Conservation (phyloP, 2,888 invertebrate species). For the Taphrorychus bicolor region DNA sequence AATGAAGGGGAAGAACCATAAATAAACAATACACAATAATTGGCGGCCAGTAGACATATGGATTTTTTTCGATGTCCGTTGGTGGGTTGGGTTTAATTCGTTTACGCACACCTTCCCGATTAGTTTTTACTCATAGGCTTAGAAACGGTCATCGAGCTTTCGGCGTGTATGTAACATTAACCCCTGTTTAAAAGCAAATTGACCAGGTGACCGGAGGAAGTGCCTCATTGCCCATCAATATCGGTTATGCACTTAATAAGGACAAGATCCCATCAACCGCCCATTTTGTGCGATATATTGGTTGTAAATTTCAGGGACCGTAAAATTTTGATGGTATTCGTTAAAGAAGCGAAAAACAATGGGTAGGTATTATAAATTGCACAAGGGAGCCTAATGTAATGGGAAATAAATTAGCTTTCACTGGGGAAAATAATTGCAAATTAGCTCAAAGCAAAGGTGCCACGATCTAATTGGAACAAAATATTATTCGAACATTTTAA, state of each 20-base stretch:
- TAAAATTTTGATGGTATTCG: slow-evolving; percentile 30
- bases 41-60: not conserved
- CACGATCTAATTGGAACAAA: not conserved
- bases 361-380: slow-evolving; percentile 19
- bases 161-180: too few relatives aligned
- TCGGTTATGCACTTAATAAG: slow-evolving; percentile 22
- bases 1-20: slow-evolving; percentile 11
- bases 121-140: too few relatives aligned
- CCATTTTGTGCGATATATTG: slow-evolving; percentile 33
- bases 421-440: slow-evolving; percentile 27
- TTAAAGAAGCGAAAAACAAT: slow-evolving; percentile 15
- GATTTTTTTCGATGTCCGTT: not conserved
- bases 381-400: slow-evolving; percentile 17
- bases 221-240: not conserved
- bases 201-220: not conserved
- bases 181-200: not conserved
- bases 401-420: slow-evolving; percentile 30
- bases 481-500: too few relatives aligned
- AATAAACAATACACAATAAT: not conserved
- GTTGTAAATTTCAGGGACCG: slow-evolving; percentile 32
- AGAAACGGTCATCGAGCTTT: too few relatives aligned
- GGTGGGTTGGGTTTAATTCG: not conserved
- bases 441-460: slow-evolving; percentile 23
- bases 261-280: slow-evolving; percentile 29
- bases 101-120: not conserved